These are phyloP conservation scores for Drosophila fulvimacula DNA, from an alignment of 2,888 invertebrate species.

Conservation along the genomic window DNA sequence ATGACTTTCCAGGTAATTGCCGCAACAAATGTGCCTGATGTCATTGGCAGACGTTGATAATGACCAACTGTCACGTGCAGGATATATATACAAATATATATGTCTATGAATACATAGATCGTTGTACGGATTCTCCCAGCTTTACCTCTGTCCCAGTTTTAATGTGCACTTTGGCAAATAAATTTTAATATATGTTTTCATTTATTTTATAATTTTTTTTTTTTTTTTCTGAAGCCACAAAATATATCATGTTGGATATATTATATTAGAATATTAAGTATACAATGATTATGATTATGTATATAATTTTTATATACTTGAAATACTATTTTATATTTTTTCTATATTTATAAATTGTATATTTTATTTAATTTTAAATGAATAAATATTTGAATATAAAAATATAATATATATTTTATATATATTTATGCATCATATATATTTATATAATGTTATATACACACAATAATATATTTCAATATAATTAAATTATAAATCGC, in stretches of 20 bases:
- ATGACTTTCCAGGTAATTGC: slow-evolving; percentile 67
- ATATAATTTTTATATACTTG: too few relatives aligned
- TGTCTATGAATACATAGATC: slow-evolving; percentile 1
- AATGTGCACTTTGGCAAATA: neutral
- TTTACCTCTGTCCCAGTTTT: neutral
- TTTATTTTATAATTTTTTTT: too few relatives aligned
- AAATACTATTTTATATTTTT: too few relatives aligned
- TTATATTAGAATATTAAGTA: too few relatives aligned
- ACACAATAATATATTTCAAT: neutral
- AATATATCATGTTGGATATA: too few relatives aligned
- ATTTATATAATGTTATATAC: neutral
- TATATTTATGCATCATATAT: too few relatives aligned
- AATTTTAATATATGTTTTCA: too few relatives aligned
- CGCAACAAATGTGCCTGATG: slow-evolving; percentile 69
- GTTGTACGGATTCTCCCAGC: too few relatives aligned
- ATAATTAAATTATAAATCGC: neutral
- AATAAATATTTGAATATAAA: too few relatives aligned
- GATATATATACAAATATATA: slow-evolving; percentile 25
- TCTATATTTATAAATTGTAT: neutral
- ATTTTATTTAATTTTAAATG: neutral
- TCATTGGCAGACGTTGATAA: slow-evolving; percentile 59
- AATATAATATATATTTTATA: too few relatives aligned
- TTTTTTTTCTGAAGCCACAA: too few relatives aligned
- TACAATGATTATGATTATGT: too few relatives aligned
- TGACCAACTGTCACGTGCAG: slow-evolving; percentile 33